Evolutionary conservation across 2,797 vertebrate species (phyloP), one percentile per base, ranked within the genome.

Genomic region (Otus scops): DNA sequence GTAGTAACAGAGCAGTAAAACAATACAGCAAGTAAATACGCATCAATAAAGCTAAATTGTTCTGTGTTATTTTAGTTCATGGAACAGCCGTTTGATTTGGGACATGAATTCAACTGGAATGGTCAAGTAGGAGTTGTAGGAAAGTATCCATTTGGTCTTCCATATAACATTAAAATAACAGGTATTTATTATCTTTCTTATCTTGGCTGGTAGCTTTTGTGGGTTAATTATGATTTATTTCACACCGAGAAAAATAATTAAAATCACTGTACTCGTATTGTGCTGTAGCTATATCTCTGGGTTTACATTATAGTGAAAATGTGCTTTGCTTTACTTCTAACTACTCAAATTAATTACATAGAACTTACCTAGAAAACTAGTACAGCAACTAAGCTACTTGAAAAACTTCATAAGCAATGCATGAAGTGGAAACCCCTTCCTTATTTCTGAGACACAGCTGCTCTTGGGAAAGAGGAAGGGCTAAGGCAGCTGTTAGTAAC

Each of bases 111-210:
- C 98, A 98, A 98, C 94, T 98, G 98, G 97, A 98, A 98, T 95
- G 98, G 98, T 94, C 98, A 98, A 81, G 96, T 97, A 54, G 98
- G 98, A 97, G 97, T 97, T 81, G 99, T 99, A 87, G 99, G 99
- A 97, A 98, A 99, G 67, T 96, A 97, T 97, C 99, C 99, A 11
- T 99, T 98, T 98, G 99, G 99, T 92, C 98, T 99, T 96, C 99
- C 99, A 10, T 98, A 98, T 96, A 99, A 99, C 97, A 99, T 99
- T 97, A 98, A 98, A 97, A 98, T 99, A 96, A 98, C 98, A 98
- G 99, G 99, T 99, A 98, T 97, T 88, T 95, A 88, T 70, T 50
- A 82, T 87, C 36, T 91, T 91, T 93, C 3, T 95, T 90, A 47
- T n/a, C 38, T 68, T 85, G 47, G 24, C 34, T 85, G 36, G 48